Base-by-base conservation (phyloP, 1,140 invertebrate species). In the Drepana arcuata region DNA sequence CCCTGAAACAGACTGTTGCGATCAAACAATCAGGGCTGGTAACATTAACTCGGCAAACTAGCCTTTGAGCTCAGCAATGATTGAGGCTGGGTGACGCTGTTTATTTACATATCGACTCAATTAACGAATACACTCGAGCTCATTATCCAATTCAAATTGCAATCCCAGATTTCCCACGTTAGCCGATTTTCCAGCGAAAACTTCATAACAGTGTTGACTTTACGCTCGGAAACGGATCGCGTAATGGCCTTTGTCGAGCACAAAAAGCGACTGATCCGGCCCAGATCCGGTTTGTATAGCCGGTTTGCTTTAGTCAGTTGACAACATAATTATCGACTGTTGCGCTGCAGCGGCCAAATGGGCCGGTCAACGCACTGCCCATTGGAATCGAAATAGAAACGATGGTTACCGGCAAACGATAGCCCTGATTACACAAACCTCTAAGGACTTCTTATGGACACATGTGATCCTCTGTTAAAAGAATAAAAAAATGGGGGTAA, bases 111-210 rank as follows among this genome's bases (percentile, higher is more conserved):
- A 69, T 71, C 53, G 59, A 66, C 56, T 68, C 66, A 73, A 74
- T 80, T 77, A 77, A 69, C 68, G 63, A 66, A 62, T 66, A 63
- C 59, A 56, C 50, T 40, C 38, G 24, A 47, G 46, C 60, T 73
- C 58, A 75, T 75, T 75, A 79, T 59, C 61, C 59, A 75, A n/a
- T 75, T 74, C 71, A 75, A 79, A 79, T 68, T 54, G 64, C 64
- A 71, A 55, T 62, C 52, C 50, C 49, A 67, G 63, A 48, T 61
- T 60, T 68, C 54, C 56, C 62, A 62, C 63, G 65, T 70, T 72
- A 67, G 60, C 43, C 56, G 58, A 73, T 73, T 71, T 72, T 58
- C 48, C 55, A 46, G 29, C 53, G 54, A 59, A 60, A 70, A 68
- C 59, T 69, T 66, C 59, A 66, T 70, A 69, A 74, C 57, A 51